phyloP scores from a whole-genome alignment of 2,113 vertebrate genomes.

The Eulacestoma nigropectus region DNA sequence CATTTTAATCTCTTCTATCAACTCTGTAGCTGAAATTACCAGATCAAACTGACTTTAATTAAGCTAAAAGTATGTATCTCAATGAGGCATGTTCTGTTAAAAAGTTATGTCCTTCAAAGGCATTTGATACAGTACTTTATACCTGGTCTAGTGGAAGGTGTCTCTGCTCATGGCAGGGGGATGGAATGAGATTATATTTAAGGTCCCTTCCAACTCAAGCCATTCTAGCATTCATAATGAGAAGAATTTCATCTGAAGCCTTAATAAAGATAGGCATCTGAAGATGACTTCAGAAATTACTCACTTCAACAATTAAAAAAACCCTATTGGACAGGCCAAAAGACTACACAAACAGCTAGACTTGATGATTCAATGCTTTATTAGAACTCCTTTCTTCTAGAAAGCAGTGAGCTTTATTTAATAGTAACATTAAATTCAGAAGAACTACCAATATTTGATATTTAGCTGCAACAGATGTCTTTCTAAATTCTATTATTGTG shows the following conservation, averaged over 20 bases:
- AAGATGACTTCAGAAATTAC: not conserved
- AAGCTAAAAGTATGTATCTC: not conserved
- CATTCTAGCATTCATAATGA: not conserved
- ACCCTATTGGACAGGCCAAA: not conserved
- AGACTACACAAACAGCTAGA: not conserved
- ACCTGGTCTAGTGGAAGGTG: not conserved
- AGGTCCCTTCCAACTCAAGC: not conserved
- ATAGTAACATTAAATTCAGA: not conserved
- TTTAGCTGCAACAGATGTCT: not conserved
- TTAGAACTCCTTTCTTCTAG: not conserved
- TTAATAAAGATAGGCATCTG: not conserved
- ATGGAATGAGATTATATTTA: not conserved
- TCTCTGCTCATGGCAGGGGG: not conserved
- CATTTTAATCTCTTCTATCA: not conserved
- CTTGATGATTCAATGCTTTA: not conserved
- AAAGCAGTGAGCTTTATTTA: not conserved
- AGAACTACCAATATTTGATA: not conserved
- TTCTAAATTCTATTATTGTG: not conserved
- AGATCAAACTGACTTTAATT: not conserved
- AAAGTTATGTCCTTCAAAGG: not conserved
- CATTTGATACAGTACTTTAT: not conserved
- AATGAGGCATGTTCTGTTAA: not conserved
- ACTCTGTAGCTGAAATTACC: not conserved
- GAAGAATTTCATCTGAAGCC: not conserved
- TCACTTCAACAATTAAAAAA: not conserved